Percentiles rank a stretch among this genome's conserved stretches.
These are phyloP conservation scores for Mongoloraphidia duomilia DNA, from an alignment of 2,888 invertebrate species.

Conservation along the genomic window DNA sequence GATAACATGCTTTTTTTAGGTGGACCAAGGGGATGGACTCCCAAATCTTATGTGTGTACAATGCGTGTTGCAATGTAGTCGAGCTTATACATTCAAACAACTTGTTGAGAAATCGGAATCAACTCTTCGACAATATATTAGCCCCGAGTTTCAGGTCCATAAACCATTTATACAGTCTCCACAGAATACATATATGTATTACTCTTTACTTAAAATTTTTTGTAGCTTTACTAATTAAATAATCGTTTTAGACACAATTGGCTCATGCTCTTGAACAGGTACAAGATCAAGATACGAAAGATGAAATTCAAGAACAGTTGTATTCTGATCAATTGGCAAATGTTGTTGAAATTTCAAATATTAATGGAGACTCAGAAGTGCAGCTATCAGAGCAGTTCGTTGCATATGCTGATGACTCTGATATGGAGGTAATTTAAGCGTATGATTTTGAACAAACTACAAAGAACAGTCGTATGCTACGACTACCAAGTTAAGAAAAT, in stretches of 20 bases:
- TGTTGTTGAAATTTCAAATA: constrained; percentile 17
- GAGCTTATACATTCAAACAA: constrained; percentile 35
- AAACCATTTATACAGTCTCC: background rate
- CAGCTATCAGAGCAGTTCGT: constrained; percentile 22
- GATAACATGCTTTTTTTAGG: constrained; percentile 20
- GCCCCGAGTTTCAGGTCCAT: constrained; percentile 29
- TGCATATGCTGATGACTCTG: constrained; percentile 14
- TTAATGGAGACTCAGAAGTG: constrained; percentile 13
- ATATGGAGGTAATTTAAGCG: background rate
- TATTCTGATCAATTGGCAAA: constrained; percentile 23
- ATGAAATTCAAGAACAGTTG: constrained; percentile 24
- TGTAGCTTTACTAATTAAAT: background rate
- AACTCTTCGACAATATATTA: constrained; percentile 27
- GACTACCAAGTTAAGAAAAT: too few relatives aligned
- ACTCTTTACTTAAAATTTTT: background rate
- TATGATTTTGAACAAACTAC: too few relatives aligned
- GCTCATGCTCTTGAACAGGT: constrained; percentile 17
- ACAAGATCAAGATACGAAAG: constrained; percentile 18
- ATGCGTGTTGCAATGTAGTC: constrained; percentile 34
- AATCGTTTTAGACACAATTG: constrained; percentile 21
- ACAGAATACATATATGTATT: too few relatives aligned
- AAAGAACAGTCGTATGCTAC: too few relatives aligned
- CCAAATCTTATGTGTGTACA: constrained; percentile 35
- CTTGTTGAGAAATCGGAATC: constrained; percentile 33
- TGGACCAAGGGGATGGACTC: constrained; percentile 31